Evolutionary conservation across 1,140 invertebrate species (phyloP).

Genomic region (Mactra quadrangularis): DNA sequence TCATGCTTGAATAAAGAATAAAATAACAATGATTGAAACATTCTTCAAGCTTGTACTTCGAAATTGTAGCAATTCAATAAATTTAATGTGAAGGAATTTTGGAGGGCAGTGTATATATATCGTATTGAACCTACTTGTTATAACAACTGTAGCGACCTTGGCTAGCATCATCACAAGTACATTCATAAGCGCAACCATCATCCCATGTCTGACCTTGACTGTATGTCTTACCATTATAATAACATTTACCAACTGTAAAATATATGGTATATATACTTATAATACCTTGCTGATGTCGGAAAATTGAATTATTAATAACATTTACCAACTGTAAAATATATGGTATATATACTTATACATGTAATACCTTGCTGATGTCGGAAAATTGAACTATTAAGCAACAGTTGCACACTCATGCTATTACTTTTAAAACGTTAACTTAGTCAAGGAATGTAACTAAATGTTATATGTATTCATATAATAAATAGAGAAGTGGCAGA

Average conservation of each 20-base stretch:
- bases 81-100: no score
- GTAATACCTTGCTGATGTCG: neutral
- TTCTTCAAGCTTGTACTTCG: no score
- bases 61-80: no score
- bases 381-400: constrained; percentile 45
- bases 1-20: no score
- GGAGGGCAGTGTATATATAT: no score
- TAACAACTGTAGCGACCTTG: constrained; percentile 63
- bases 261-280: no score
- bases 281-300: neutral
- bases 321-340: constrained; percentile 44
- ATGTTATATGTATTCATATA: no score
- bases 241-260: constrained; percentile 60
- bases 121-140: constrained; percentile 63
- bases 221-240: constrained; percentile 68
- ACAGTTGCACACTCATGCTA: constrained; percentile 55
- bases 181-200: constrained; percentile 69
- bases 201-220: constrained; percentile 70
- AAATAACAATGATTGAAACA: no score
- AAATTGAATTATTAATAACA: constrained; percentile 61
- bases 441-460: neutral
- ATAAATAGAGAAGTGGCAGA: no score
- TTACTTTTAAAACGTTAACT: neutral
- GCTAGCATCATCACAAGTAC: constrained; percentile 66
- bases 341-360: neutral